Conservation (phyloP, 2,888 invertebrate genomes). For the Saturnia japonica region DNA sequence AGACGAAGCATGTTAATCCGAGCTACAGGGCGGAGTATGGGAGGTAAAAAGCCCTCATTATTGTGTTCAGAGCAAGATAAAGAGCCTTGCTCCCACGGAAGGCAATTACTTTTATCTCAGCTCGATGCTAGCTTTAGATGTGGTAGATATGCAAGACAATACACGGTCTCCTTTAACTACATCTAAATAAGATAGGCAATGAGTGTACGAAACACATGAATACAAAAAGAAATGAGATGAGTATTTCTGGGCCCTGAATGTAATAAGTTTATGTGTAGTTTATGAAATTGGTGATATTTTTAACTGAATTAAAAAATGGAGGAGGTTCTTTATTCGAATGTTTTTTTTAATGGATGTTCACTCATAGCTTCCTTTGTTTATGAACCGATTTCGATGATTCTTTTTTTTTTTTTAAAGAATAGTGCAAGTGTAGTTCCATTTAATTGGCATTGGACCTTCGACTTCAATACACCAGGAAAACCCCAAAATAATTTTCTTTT, state of each 20-base stretch:
- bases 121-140: constrained; percentile 31
- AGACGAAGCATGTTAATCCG: constrained; percentile 30
- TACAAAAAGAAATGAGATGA: background rate
- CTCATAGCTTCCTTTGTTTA: too few relatives aligned
- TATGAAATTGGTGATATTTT: too few relatives aligned
- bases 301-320: too few relatives aligned
- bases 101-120: constrained; percentile 43
- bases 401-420: too few relatives aligned
- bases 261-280: background rate
- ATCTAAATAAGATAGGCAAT: background rate
- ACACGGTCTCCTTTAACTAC: constrained; percentile 25
- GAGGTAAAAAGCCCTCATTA: constrained; percentile 41
- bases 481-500: too few relatives aligned
- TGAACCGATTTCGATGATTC: too few relatives aligned
- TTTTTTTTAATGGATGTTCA: too few relatives aligned
- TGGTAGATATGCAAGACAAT: constrained; percentile 19
- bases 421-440: too few relatives aligned
- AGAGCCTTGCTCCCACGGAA: constrained; percentile 34
- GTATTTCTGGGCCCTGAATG: background rate
- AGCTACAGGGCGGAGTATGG: constrained; percentile 11
- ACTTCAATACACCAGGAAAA: too few relatives aligned
- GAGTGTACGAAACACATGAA: background rate
- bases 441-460: too few relatives aligned
- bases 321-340: too few relatives aligned
- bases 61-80: constrained; percentile 37